These are phyloP conservation scores for Tapirus indicus DNA, from an alignment of 2,797 vertebrate genomes.

Conservation along the genomic window DNA sequence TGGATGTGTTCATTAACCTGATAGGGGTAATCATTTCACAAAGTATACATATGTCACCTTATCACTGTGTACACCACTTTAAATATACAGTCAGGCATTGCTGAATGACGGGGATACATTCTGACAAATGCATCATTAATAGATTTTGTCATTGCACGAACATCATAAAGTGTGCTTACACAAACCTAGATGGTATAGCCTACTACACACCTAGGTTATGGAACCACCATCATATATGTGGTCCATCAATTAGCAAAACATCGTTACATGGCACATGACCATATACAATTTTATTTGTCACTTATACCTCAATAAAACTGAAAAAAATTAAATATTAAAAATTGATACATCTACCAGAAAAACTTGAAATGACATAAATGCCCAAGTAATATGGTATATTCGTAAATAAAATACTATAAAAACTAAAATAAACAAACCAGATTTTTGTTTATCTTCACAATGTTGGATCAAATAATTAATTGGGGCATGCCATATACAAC, in stretches of 20 bases:
- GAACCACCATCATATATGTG: no score
- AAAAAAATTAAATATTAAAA: background rate
- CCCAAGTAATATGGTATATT: background rate
- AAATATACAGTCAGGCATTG: no score
- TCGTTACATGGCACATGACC: no score
- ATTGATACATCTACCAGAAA: background rate
- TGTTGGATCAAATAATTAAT: background rate
- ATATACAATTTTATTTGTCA: background rate
- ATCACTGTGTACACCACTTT: background rate
- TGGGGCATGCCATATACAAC: background rate
- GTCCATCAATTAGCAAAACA: no score
- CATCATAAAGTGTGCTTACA: no score
- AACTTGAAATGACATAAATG: background rate
- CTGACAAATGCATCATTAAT: no score
- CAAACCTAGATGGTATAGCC: no score
- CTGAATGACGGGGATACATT: no score
- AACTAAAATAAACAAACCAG: background rate
- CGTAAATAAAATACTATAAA: background rate
- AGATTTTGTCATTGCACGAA: no score
- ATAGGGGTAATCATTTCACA: background rate
- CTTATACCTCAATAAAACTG: background rate
- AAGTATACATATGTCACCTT: background rate
- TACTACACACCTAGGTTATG: no score
- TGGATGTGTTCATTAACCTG: background rate
- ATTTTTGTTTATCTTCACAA: background rate